Evolutionary conservation across 2,113 vertebrate genomes (phyloP).

Genomic region (Leucosticte australis): DNA sequence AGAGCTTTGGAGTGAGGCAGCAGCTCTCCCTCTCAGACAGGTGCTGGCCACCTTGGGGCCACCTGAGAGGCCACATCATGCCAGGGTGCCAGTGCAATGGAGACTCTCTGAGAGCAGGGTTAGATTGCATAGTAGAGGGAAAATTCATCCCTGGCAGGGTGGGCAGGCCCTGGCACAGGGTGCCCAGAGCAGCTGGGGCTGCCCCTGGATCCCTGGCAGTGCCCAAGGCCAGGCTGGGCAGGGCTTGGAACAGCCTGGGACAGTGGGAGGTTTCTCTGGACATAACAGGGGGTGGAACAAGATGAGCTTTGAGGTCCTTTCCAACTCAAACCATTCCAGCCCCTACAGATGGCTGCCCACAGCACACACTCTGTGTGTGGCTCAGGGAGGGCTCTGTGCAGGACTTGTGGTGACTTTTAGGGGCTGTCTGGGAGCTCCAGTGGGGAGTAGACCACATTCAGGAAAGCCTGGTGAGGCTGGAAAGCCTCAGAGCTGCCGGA

Average conservation of each 20-base stretch:
- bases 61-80: background rate
- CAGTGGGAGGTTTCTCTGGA: background rate
- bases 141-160: background rate
- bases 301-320: background rate
- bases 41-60: background rate
- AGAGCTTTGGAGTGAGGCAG: too few relatives aligned
- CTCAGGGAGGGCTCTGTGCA: rapidly evolving
- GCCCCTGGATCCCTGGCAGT: background rate
- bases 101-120: too few relatives aligned
- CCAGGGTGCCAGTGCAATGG: background rate
- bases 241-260: background rate
- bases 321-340: background rate
- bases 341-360: rapidly evolving
- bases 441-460: background rate
- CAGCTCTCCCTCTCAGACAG: background rate
- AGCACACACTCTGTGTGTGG: rapidly evolving
- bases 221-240: rapidly evolving
- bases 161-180: background rate
- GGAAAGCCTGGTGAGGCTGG: background rate
- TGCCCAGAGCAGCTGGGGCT: background rate
- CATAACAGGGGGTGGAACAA: rapidly evolving
- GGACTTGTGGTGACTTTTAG: background rate
- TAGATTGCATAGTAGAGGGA: too few relatives aligned
- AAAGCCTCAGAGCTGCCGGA: background rate
- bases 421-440: background rate